Conservation (phyloP, 2,888 invertebrate genomes). For the Disparrhopalites patrizii region DNA sequence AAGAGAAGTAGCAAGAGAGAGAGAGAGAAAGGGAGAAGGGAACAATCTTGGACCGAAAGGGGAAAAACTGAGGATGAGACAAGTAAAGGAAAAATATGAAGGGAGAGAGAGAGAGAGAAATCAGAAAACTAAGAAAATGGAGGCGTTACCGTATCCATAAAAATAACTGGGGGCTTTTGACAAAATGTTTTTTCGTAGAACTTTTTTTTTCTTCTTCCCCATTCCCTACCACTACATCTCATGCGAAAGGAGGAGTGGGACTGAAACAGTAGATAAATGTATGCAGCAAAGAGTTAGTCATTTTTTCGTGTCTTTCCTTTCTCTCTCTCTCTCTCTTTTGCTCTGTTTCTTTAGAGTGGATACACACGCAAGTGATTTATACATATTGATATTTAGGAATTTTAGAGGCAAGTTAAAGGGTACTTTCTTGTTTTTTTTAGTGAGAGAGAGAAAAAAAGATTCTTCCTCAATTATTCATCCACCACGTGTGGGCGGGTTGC, state of each 20-base stretch:
- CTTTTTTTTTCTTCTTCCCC: too few species aligned
- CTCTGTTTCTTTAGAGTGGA: too few species aligned
- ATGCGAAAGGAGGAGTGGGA: too few species aligned
- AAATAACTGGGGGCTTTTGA: constrained; percentile 26
- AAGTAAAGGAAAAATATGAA: too few species aligned
- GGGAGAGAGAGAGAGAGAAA: constrained; percentile 9
- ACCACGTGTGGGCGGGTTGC: constrained; percentile 34
- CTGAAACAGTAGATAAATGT: constrained; percentile 20
- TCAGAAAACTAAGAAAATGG: constrained; percentile 24
- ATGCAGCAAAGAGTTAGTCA: constrained; percentile 11
- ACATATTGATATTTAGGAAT: constrained; percentile 15
- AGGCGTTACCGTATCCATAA: constrained; percentile 31
- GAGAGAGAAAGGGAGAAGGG: constrained; percentile 9
- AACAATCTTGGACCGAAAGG: too few species aligned
- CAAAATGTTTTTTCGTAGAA: constrained; percentile 20
- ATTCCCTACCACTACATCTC: too few species aligned
- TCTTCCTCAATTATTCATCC: constrained; percentile 35
- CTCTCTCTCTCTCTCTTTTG: too few species aligned
- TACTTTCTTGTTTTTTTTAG: constrained; percentile 29
- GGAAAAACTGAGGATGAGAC: too few species aligned
- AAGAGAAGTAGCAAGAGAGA: background rate
- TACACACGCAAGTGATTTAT: background rate
- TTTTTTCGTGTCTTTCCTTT: background rate
- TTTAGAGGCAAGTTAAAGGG: constrained; percentile 14
- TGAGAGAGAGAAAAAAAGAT: too few species aligned